phyloP scores from a whole-genome alignment of 1,140 invertebrate genomes.

The Procambarus clarkii region DNA sequence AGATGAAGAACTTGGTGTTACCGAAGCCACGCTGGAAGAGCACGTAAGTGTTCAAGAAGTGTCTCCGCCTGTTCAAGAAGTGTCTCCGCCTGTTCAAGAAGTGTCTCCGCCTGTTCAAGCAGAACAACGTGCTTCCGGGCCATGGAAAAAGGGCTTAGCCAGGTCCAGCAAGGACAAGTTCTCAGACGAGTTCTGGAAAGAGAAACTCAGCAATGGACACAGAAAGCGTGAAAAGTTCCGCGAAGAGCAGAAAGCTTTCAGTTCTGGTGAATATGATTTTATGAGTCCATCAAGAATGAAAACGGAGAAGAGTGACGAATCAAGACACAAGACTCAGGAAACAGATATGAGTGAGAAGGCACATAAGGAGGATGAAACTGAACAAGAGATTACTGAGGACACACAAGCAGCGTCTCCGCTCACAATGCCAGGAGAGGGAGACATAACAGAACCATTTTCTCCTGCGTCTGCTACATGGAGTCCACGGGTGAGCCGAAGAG shows the following conservation, averaged over 20 bases:
- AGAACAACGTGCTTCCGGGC: background rate
- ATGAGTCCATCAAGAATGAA: background rate
- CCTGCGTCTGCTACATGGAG: background rate
- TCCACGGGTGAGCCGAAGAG: slow-evolving; percentile 24
- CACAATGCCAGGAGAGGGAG: background rate
- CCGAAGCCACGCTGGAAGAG: background rate
- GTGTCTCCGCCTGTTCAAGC: background rate
- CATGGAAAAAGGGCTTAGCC: background rate
- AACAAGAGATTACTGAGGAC: background rate
- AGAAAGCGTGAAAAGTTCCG: background rate
- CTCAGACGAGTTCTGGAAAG: background rate
- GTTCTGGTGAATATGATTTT: slow-evolving; percentile 18
- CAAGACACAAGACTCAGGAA: background rate
- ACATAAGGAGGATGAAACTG: background rate
- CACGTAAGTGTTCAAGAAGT: background rate
- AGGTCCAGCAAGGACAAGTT: slow-evolving; percentile 11
- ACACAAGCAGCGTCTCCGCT: background rate
- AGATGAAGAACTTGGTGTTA: background rate
- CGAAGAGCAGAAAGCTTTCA: background rate
- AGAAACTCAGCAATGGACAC: background rate
- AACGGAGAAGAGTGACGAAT: background rate
- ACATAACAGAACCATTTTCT: background rate
- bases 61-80: background rate
- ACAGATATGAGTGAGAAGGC: slow-evolving; percentile 9
- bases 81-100: background rate